Conservation (phyloP, 2,888 invertebrate genomes). For the Archips xylosteana region DNA sequence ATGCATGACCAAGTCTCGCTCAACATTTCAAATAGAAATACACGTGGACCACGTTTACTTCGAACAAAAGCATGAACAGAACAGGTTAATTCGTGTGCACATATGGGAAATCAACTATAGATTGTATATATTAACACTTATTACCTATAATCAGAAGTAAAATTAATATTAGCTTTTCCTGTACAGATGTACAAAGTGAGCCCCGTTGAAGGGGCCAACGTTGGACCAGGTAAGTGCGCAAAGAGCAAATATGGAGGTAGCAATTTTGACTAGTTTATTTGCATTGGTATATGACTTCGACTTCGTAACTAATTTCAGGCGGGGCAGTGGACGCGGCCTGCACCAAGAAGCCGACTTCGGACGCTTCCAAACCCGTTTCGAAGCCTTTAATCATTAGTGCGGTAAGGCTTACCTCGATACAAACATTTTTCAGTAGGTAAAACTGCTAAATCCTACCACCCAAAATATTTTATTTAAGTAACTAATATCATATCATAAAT, state of each 20-base stretch:
- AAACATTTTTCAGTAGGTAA: neutral
- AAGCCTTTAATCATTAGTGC: constrained; percentile 48
- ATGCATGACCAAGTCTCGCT: no score
- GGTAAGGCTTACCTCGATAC: constrained; percentile 42
- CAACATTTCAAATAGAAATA: no score
- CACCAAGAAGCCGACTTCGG: constrained; percentile 55
- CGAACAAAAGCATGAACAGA: no score
- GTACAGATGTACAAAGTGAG: constrained; percentile 76
- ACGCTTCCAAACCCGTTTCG: constrained; percentile 47
- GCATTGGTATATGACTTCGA: neutral
- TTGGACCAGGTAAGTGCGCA: constrained; percentile 60
- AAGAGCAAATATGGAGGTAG: neutral
- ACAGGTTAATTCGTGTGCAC: no score
- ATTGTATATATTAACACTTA: no score
- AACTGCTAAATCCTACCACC: no score
- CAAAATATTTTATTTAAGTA: neutral
- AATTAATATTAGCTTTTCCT: constrained; percentile 15
- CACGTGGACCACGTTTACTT: no score
- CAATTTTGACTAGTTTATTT: neutral
- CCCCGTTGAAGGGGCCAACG: constrained; percentile 55
- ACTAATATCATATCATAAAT: neutral
- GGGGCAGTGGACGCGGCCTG: constrained; percentile 61
- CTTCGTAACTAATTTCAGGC: constrained; percentile 51
- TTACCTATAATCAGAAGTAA: no score
- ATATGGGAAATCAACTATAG: no score